Base-by-base conservation (phyloP, 1,140 invertebrate genomes). In the Linepithema humile region DNA sequence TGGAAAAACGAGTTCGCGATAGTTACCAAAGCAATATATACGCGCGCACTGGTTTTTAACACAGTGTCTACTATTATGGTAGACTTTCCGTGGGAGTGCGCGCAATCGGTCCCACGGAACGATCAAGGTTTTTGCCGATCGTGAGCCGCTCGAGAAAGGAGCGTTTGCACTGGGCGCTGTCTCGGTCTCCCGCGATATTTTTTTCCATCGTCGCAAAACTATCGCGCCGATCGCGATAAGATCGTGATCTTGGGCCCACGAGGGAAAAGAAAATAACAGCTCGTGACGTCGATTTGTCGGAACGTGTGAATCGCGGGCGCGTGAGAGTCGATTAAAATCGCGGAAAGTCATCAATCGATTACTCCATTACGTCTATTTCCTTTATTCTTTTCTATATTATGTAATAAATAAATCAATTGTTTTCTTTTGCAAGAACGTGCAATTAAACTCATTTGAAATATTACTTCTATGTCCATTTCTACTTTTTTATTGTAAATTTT, bases 61-160 rank as follows among this genome's bases (percentile, higher is more conserved):
- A 80, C 90, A 67, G 9, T 89, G 87, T 88, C 88, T 87, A 80
- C 88, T 85, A 87, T 86, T 85, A 78, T 84, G 73, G 73, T 69
- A 60, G 86, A 70, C 85, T 90, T 90, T 89, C 91, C 90, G 91
- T 92, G 91, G 91, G 91, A 91, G 90, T 91, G 85, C 67, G 40
- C 83, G 82, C 85, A 88, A 91, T 91, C 91, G 88, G 89, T 92
- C 91, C 89, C 91, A 92, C 91, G 91, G 89, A 89, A 82, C 89
- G 89, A 91, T 91, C 90, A 91, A 91, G 91, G 91, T 88, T 92
- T 91, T 90, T 87, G 80, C 85, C 88, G 87, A 90, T 86, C 75
- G 83, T 72, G 87, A 82, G 62, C 50, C 72, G 82, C 59, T 83
- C 73, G 89, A 67, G 88, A 90, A 90, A 89, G 86, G 88, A 84